Conservation (phyloP, 2,888 invertebrate species). For the Cremastinae sp. region DNA sequence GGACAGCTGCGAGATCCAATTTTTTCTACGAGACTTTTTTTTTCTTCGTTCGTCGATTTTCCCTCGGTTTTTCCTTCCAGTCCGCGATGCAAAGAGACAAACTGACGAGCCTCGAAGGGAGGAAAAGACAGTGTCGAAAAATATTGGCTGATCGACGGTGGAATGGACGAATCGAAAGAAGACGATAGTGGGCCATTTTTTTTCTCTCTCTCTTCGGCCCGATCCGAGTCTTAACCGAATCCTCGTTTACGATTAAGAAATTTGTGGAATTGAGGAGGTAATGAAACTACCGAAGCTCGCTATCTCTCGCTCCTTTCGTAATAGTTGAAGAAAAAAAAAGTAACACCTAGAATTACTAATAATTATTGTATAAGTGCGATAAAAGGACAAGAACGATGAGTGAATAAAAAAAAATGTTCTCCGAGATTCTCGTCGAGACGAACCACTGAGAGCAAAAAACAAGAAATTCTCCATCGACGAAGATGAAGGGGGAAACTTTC, state of each 20-base stretch:
- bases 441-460: no score
- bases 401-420: not conserved
- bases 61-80: no score
- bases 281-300: conserved; percentile 44
- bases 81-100: no score
- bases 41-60: no score
- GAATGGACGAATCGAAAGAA: no score
- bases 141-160: no score
- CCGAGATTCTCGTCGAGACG: not conserved
- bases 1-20: not conserved
- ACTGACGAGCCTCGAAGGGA: not conserved
- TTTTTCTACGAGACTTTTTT: not conserved
- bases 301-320: conserved; percentile 52
- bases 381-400: no score
- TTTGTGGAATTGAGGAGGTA: conserved; percentile 33
- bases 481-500: conserved; percentile 10
- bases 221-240: not conserved
- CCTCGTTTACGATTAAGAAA: not conserved
- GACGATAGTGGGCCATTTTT: no score
- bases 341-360: not conserved
- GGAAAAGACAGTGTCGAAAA: not conserved
- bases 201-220: no score
- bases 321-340: conserved; percentile 20
- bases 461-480: not conserved
- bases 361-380: conserved; percentile 32